Conservation (phyloP, 2,113 vertebrate genomes). For the Speoplatyrhinus poulsoni region DNA sequence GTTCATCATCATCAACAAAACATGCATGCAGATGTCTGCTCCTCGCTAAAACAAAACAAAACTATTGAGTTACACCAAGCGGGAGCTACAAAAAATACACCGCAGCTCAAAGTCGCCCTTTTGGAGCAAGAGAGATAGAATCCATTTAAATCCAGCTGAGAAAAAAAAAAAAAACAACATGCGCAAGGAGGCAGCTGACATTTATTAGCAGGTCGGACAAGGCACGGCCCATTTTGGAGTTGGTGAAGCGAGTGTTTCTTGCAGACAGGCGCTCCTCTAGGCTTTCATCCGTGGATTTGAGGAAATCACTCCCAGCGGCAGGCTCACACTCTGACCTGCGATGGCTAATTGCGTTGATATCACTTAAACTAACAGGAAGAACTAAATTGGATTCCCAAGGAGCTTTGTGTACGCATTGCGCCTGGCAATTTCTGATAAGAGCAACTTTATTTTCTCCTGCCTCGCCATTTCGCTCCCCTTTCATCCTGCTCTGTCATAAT, state of each 20-base stretch:
- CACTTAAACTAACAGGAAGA: slow-evolving; percentile 67
- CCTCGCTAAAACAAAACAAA: neutral
- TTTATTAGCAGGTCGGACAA: slow-evolving; percentile 34
- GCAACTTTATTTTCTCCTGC: slow-evolving; percentile 66
- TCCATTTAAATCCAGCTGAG: slow-evolving; percentile 46
- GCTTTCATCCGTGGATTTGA: slow-evolving; percentile 39
- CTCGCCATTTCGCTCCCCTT: slow-evolving; percentile 32
- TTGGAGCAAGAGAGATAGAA: slow-evolving; percentile 21
- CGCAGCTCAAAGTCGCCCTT: slow-evolving; percentile 41
- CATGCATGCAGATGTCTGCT: slow-evolving; percentile 1
- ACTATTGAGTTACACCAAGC: slow-evolving; percentile 30
- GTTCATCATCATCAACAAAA: neutral
- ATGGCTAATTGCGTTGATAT: slow-evolving; percentile 73
- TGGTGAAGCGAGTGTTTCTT: neutral
- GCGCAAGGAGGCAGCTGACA: slow-evolving; percentile 31
- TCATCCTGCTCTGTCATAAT: slow-evolving; percentile 64
- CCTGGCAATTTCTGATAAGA: slow-evolving; percentile 73
- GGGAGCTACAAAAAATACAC: slow-evolving; percentile 5
- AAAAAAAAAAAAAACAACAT: slow-evolving; percentile 26
- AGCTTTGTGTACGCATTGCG: slow-evolving; percentile 63
- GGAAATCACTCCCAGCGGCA: slow-evolving; percentile 60
- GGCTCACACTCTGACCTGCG: slow-evolving; percentile 62
- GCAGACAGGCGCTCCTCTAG: slow-evolving; percentile 3
- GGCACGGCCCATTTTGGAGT: slow-evolving; percentile 31
- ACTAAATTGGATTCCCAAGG: slow-evolving; percentile 67